Evolutionary conservation across 2,113 vertebrate species (phyloP).

Genomic region (Myrmecobius fasciatus): DNA sequence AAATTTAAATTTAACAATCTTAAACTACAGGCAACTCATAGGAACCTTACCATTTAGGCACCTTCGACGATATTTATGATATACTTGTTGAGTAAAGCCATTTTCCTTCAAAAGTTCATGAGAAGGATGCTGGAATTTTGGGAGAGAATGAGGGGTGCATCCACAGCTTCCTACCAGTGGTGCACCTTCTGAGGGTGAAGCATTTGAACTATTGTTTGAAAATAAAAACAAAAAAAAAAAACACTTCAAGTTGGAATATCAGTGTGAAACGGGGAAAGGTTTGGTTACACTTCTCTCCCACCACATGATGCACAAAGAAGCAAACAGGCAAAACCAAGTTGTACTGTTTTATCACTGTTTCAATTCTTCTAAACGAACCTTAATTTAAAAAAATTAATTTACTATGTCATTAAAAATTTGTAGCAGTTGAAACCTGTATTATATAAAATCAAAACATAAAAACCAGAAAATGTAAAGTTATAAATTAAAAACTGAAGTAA

Average conservation of each 20-base stretch:
- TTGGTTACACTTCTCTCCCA: background rate
- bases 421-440: background rate
- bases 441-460: background rate
- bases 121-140: conserved; percentile 97
- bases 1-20: conserved; percentile 4
- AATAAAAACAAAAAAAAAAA: conserved; percentile 46
- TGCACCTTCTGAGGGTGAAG: conserved; percentile 91
- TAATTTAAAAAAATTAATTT: conserved; percentile 1
- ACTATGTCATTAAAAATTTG: background rate
- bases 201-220: conserved; percentile 88
- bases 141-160: conserved; percentile 94
- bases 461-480: conserved; percentile 27
- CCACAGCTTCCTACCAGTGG: conserved; percentile 85
- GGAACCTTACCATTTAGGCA: conserved; percentile 91
- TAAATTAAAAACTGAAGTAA: conserved; percentile 21
- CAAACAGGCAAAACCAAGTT: background rate
- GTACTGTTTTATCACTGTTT: background rate
- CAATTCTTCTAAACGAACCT: background rate
- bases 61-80: conserved; percentile 94
- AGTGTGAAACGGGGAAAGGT: background rate
- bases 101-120: conserved; percentile 95
- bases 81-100: conserved; percentile 97
- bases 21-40: background rate
- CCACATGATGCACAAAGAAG: conserved; percentile 2
- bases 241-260: conserved; percentile 41